A percentile compares a stretch with the other conserved stretches of the same genome.
These are phyloP conservation scores for Geotrupes spiniger DNA, from an alignment of 2,888 invertebrate species.

Conservation along the genomic window DNA sequence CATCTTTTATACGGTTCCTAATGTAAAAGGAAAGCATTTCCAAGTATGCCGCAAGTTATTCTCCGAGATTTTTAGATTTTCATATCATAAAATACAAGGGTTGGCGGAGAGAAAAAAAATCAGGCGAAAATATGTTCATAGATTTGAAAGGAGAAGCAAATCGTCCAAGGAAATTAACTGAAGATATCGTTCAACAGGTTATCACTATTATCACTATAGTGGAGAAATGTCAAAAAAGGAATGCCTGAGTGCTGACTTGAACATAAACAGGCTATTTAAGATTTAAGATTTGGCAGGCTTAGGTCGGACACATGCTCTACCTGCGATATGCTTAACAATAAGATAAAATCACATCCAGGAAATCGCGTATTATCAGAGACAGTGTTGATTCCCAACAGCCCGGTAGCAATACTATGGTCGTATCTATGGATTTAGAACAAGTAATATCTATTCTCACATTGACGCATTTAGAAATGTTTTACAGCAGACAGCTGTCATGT, in stretches of 20 bases:
- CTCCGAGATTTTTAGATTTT: not conserved
- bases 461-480: not conserved
- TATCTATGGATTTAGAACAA: constrained; percentile 12
- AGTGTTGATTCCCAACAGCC: not conserved
- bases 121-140: too few species aligned
- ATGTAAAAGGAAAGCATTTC: not conserved
- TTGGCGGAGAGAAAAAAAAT: too few species aligned
- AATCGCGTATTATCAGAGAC: too few species aligned
- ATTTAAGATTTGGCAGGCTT: not conserved
- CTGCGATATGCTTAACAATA: constrained; percentile 1
- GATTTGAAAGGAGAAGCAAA: not conserved
- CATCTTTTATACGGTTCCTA: not conserved
- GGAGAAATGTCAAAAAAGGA: not conserved
- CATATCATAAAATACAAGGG: too few species aligned
- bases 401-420: not conserved
- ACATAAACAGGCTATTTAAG: not conserved
- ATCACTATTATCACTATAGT: not conserved
- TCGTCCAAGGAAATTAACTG: not conserved
- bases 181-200: not conserved
- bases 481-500: constrained; percentile 6
- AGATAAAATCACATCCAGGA: not conserved
- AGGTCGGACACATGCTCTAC: not conserved
- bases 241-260: not conserved
- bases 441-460: not conserved
- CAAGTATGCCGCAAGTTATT: not conserved